Conservation (phyloP, 2,888 invertebrate species). For the Halictus ligatus region DNA sequence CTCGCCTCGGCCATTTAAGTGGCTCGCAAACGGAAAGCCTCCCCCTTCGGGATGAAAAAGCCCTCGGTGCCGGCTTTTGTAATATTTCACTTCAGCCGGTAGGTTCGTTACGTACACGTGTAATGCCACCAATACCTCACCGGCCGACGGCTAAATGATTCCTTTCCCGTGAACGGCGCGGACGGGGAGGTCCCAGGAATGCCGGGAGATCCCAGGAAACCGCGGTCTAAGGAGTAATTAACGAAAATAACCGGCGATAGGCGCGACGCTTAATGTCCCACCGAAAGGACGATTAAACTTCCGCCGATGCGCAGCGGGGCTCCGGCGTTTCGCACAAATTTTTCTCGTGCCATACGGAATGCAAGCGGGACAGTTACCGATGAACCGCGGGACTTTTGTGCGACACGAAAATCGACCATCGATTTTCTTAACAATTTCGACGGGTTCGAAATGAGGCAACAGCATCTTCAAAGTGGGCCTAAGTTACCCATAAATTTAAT, state of each 20-base stretch:
- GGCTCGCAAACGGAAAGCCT: conserved; percentile 64
- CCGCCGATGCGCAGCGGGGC: too few relatives aligned
- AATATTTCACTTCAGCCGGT: conserved; percentile 60
- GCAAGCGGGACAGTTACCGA: not conserved
- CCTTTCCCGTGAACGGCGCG: conserved; percentile 5
- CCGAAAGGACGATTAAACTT: not conserved
- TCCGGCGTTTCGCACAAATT: not conserved
- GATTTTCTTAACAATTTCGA: too few relatives aligned
- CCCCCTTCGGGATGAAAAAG: conserved; percentile 59
- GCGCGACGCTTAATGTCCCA: not conserved
- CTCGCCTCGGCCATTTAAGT: conserved; percentile 60
- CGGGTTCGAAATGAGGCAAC: too few relatives aligned
- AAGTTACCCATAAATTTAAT: too few relatives aligned
- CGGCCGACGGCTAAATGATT: conserved; percentile 46
- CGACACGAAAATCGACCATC: not conserved
- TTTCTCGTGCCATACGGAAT: not conserved
- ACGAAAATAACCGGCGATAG: not conserved
- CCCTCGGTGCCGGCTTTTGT: conserved; percentile 56
- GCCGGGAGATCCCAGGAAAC: not conserved
- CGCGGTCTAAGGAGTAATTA: conserved; percentile 10
- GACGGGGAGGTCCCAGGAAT: not conserved
- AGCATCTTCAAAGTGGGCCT: too few relatives aligned
- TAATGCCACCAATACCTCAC: conserved; percentile 50
- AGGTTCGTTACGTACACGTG: conserved; percentile 59
- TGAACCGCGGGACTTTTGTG: not conserved